Percentiles rank a stretch among this genome's conserved stretches.
These are phyloP conservation scores for Periophthalmus modestus DNA, from an alignment of 2,113 vertebrate genomes.

Conservation along the genomic window DNA sequence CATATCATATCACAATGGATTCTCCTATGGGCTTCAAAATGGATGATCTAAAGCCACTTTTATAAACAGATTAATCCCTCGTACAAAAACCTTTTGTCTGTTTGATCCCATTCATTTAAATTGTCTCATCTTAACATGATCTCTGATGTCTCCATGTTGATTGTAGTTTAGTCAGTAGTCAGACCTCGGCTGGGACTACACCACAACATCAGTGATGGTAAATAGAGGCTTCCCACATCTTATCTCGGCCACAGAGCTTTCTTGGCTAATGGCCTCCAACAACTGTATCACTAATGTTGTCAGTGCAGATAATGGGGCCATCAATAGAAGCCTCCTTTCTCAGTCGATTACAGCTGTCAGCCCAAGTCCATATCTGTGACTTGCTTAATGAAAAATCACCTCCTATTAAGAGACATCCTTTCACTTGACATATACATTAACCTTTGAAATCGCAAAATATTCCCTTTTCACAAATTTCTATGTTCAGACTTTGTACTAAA, in stretches of 20 bases:
- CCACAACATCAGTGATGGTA: background rate
- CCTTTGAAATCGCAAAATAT: conserved; percentile 11
- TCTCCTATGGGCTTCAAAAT: background rate
- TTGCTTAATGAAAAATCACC: conserved; percentile 23
- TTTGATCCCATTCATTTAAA: background rate
- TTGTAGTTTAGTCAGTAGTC: background rate
- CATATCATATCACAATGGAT: background rate
- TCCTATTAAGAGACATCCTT: conserved; percentile 6
- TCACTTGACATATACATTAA: conserved; percentile 39
- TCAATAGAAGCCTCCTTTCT: conserved; percentile 40
- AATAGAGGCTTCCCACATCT: background rate
- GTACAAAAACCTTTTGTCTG: background rate
- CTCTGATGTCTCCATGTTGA: background rate
- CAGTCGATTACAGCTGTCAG: conserved; percentile 28
- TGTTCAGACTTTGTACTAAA: background rate
- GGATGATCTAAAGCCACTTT: background rate
- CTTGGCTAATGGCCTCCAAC: conserved; percentile 39
- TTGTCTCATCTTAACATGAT: background rate
- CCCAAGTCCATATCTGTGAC: conserved; percentile 26
- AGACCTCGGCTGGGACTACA: background rate
- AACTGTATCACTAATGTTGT: conserved; percentile 39
- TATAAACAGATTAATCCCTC: background rate
- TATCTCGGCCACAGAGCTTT: conserved; percentile 27
- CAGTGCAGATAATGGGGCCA: conserved; percentile 29
- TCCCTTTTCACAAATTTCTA: background rate